Conservation (phyloP, 2,888 invertebrate species). For the Agrilus cyanescens region DNA sequence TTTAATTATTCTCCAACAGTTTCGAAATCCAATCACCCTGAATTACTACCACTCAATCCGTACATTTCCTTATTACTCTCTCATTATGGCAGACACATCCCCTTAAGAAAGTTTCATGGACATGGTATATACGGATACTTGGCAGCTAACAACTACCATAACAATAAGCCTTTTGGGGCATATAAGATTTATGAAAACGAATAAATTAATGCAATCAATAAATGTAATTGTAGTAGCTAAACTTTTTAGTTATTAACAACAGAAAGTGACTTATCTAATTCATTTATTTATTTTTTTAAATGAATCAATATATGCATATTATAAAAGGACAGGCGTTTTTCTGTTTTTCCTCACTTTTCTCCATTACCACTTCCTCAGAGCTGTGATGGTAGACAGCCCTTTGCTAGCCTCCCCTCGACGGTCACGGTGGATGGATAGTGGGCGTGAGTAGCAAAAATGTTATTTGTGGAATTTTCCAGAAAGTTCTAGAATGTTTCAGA, state of each 20-base stretch:
- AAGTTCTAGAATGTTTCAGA: no score
- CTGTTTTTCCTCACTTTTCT: no score
- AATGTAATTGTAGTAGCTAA: constrained; percentile 14
- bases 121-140: constrained; percentile 48
- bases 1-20: constrained; percentile 22
- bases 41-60: constrained; percentile 47
- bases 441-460: no score
- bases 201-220: neutral
- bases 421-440: no score
- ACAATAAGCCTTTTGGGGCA: constrained; percentile 50
- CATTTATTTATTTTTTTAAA: neutral
- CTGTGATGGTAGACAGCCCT: no score
- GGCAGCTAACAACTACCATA: constrained; percentile 53
- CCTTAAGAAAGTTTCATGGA: constrained; percentile 26
- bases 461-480: no score
- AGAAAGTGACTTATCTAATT: neutral
- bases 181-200: constrained; percentile 42
- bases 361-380: no score
- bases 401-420: no score
- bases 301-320: no score
- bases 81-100: constrained; percentile 50
- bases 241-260: neutral
- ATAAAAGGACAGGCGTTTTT: no score
- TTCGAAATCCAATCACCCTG: constrained; percentile 40
- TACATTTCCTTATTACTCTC: constrained; percentile 48